Conservation (phyloP, 2,113 vertebrate genomes). For the Cochlearius cochlearius region DNA sequence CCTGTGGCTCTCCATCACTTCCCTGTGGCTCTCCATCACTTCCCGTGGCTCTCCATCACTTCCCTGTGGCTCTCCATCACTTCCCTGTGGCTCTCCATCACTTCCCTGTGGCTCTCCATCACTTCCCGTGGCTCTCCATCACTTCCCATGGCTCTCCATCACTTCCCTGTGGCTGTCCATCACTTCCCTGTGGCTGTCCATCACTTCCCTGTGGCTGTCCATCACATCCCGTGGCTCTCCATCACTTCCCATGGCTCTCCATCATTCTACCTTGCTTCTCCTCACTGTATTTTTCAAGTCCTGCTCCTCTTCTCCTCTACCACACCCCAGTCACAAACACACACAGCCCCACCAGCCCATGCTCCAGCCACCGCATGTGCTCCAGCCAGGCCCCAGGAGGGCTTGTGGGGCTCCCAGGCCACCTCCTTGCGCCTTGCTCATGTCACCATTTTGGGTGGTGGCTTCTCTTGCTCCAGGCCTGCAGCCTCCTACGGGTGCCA, state of each 20-base stretch:
- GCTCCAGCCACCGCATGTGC: fast-evolving
- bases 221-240: background rate
- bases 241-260: background rate
- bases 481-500: background rate
- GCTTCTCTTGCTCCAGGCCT: background rate
- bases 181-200: background rate
- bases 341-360: background rate
- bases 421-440: background rate
- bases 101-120: background rate
- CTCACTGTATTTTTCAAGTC: background rate
- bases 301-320: background rate
- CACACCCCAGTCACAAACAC: fast-evolving
- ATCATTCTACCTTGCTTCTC: background rate
- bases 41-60: background rate
- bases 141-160: background rate
- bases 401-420: background rate
- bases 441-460: background rate
- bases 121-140: background rate
- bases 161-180: background rate
- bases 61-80: too few species aligned
- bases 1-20: background rate
- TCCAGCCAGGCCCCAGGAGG: background rate
- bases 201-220: background rate
- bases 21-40: background rate
- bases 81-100: background rate